Conservation (phyloP, 2,113 vertebrate species). For the Noturus placidus region DNA sequence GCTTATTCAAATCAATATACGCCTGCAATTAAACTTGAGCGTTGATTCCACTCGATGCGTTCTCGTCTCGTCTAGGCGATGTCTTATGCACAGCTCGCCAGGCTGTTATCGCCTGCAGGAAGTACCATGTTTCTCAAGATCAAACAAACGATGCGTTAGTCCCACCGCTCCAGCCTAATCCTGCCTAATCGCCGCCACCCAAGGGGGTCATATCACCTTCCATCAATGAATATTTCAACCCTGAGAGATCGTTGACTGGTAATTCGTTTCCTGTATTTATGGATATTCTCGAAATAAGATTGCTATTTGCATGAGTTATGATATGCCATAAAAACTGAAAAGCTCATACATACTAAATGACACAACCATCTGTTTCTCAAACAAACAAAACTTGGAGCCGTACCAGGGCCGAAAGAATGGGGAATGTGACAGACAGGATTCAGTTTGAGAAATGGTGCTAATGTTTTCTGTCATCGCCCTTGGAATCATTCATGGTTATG, state of each 20-base stretch:
- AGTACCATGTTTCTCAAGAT: constrained; percentile 49
- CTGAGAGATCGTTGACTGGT: constrained; percentile 44
- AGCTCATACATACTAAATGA: constrained; percentile 52
- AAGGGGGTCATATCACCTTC: constrained; percentile 35
- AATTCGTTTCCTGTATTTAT: constrained; percentile 55
- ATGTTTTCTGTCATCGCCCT: constrained; percentile 35
- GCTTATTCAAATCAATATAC: constrained; percentile 65
- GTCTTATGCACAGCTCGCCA: constrained; percentile 55
- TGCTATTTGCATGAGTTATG: constrained; percentile 55
- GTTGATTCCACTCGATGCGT: constrained; percentile 52
- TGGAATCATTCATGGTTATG: constrained; percentile 37
- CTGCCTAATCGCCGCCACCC: constrained; percentile 48
- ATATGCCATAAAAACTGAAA: constrained; percentile 50
- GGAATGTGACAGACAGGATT: constrained; percentile 35
- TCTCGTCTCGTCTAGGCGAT: constrained; percentile 40
- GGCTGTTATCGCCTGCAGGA: constrained; percentile 28
- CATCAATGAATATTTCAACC: constrained; percentile 45
- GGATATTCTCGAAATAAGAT: constrained; percentile 55
- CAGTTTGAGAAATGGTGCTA: constrained; percentile 38
- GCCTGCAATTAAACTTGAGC: constrained; percentile 61
- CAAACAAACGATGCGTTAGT: constrained; percentile 48
- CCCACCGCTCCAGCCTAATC: constrained; percentile 40
- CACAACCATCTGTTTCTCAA: constrained; percentile 52
- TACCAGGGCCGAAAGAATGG: constrained; percentile 34
- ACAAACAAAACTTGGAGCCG: constrained; percentile 45